These are phyloP conservation scores for Anseranas semipalmata DNA, from an alignment of 2,113 vertebrate species.

Conservation along the genomic window DNA sequence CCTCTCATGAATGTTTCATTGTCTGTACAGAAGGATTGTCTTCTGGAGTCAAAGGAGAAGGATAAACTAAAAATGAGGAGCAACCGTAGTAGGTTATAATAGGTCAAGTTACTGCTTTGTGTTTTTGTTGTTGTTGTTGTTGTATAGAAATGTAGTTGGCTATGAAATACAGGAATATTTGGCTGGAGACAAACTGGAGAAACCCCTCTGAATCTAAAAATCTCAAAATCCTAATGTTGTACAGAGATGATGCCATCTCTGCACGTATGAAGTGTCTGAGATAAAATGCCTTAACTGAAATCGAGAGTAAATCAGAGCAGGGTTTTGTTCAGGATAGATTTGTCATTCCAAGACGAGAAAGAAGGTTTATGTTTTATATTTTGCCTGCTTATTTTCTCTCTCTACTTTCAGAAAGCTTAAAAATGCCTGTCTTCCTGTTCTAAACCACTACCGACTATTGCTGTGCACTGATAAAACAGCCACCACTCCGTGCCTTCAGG, in stretches of 20 bases:
- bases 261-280: rapidly evolving
- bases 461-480: not conserved
- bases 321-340: not conserved
- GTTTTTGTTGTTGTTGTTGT: not conserved
- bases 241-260: not conserved
- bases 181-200: not conserved
- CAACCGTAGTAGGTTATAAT: not conserved
- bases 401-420: not conserved
- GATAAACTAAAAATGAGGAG: constrained; percentile 15
- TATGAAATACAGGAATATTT: not conserved
- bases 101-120: not conserved
- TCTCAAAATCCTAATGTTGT: not conserved
- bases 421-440: not conserved
- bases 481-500: too few species aligned
- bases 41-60: not conserved
- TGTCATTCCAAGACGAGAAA: not conserved
- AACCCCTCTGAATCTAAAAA: not conserved
- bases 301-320: not conserved
- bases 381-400: not conserved
- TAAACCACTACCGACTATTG: not conserved
- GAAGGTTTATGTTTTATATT: not conserved
- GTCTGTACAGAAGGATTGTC: not conserved
- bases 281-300: not conserved
- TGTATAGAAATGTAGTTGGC: not conserved
- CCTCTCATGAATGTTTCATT: constrained; percentile 1